These are phyloP conservation scores for Xiphophorus hellerii DNA, from an alignment of 2,113 vertebrate genomes.

Conservation along the genomic window DNA sequence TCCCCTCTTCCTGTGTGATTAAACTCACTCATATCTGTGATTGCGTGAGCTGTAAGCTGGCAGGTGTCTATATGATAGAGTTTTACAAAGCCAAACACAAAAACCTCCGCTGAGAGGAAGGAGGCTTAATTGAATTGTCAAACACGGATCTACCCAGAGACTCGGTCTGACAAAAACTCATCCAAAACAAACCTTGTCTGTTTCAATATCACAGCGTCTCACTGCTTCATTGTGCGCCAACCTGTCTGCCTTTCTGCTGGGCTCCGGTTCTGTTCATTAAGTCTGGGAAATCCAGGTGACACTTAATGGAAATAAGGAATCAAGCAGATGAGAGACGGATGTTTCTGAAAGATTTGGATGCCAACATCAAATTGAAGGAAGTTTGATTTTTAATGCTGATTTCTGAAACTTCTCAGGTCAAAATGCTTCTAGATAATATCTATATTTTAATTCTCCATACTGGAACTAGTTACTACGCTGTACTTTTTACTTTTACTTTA, in stretches of 20 bases:
- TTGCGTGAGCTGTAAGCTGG: conserved; percentile 52
- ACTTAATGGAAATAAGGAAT: background rate
- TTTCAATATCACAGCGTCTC: conserved; percentile 20
- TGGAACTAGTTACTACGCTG: too few species aligned
- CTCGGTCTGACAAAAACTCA: conserved; percentile 31
- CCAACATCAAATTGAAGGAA: too few species aligned
- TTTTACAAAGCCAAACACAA: conserved; percentile 59
- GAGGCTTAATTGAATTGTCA: conserved; percentile 68
- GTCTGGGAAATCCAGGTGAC: background rate
- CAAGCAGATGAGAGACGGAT: background rate
- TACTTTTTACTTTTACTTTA: too few species aligned
- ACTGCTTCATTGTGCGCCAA: conserved; percentile 5
- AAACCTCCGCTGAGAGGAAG: conserved; percentile 53
- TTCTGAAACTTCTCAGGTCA: too few species aligned
- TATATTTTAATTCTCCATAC: too few species aligned
- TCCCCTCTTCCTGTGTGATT: conserved; percentile 32
- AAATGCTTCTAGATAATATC: too few species aligned
- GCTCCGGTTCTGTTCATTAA: background rate
- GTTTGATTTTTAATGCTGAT: too few species aligned
- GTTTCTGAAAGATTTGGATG: too few species aligned
- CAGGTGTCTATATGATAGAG: conserved; percentile 69
- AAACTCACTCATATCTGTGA: conserved; percentile 40
- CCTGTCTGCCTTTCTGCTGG: background rate
- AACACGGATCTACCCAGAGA: conserved; percentile 57
- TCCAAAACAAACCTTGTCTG: conserved; percentile 22